Conservation (phyloP, 2,888 invertebrate species). For the Adelphocoris suturalis region DNA sequence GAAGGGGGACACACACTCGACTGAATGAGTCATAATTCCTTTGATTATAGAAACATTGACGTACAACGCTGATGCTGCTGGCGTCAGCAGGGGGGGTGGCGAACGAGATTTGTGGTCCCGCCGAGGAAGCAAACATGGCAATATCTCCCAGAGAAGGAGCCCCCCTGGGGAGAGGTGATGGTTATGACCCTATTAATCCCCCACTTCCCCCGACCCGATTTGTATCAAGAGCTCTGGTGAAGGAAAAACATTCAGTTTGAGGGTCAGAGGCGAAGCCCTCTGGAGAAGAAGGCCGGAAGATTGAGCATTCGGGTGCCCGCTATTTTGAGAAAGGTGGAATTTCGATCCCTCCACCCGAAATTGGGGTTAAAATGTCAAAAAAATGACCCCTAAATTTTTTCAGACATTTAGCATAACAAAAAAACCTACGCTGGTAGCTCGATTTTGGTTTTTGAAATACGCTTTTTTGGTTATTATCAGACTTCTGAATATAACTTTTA, state of each 20-base stretch:
- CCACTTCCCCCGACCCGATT: background rate
- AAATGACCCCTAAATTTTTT: too few species aligned
- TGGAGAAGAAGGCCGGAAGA: too few species aligned
- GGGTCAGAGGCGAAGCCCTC: background rate
- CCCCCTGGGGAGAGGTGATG: background rate
- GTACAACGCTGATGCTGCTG: background rate
- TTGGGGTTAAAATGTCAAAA: too few species aligned
- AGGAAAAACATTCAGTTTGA: background rate
- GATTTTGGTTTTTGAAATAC: too few species aligned
- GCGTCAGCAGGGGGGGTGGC: background rate
- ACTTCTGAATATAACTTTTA: too few species aligned
- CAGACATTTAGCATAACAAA: too few species aligned
- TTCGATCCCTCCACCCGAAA: too few species aligned
- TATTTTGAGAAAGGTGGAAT: too few species aligned
- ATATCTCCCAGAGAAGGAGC: background rate
- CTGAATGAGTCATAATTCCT: background rate
- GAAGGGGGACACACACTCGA: too few species aligned
- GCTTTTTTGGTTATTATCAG: too few species aligned
- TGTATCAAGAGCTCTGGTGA: background rate
- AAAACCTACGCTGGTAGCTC: too few species aligned
- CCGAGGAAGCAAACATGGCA: slow-evolving; percentile 9
- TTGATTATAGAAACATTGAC: background rate
- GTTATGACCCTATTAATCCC: background rate
- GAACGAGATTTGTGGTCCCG: background rate
- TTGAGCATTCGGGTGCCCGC: too few species aligned